Base-by-base conservation (phyloP, 64 coral and sea anemone species). In the Montipora capricornis region DNA sequence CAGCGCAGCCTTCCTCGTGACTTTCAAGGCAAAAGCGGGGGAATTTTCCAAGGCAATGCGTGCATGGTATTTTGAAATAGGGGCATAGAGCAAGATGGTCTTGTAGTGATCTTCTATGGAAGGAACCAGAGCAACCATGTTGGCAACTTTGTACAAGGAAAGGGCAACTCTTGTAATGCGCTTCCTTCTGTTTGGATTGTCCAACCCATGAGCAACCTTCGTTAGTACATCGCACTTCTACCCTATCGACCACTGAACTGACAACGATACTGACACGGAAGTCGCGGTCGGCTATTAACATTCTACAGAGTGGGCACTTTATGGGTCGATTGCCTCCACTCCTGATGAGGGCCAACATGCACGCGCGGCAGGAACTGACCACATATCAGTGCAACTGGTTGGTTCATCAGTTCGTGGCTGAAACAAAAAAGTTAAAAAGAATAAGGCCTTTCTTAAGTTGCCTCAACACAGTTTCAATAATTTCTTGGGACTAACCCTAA, bases 1-100 rank as follows among this genome's bases (percentile, higher is more conserved):
- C 16, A 20, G 19, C 26, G 53, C 80, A 82, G 20, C 59, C 17
- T 82, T 82, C 51, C 29, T 60, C 80, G 47, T 82, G 80, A 20
- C 8, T 61, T 2, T 20, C 13, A 20, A 60, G n/a, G 22, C 2
- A 2, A 29, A 22, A 60, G 2, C 80, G 19, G 1, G 6, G 51
- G n/a, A 22, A 11, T 19, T 0, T 61, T 26, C 26, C 80, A 14
- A 10, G 8, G 46, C 80, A 61, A 19, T 24, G 26, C 19, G 3
- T 19, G 46, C 80, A 82, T 48, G 9, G 5, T 5, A 59, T 19
- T 26, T 22, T 58, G 15, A 60, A 8, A 19, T 60, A 59, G 20
- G 80, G 80, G 29, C 80, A 82, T 19, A n/a, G 11, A 2, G 15
- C 22, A 62, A 37, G 19, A 49, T 82, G 80, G 5, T 82, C 80